Percentiles rank a stretch among this genome's conserved stretches.
These are phyloP conservation scores for Xestia c-nigrum DNA, from an alignment of 2,888 invertebrate genomes.

Conservation along the genomic window DNA sequence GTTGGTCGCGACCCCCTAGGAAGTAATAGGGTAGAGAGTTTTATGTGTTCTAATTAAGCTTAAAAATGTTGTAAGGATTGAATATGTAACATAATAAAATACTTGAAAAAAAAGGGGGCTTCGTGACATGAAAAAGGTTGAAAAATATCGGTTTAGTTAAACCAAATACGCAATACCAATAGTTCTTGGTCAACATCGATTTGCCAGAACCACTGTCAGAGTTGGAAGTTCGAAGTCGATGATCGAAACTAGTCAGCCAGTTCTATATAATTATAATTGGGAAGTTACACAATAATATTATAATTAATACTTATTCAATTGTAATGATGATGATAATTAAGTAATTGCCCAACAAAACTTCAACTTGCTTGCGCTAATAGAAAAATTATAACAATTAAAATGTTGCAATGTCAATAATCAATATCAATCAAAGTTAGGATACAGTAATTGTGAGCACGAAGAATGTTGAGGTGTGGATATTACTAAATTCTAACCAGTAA, in stretches of 20 bases:
- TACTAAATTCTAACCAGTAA: conserved; percentile 25
- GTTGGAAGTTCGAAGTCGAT: background rate
- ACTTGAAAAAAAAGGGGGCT: no score
- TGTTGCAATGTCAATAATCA: conserved; percentile 35
- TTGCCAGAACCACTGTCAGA: background rate
- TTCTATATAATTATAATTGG: background rate
- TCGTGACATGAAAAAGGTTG: no score
- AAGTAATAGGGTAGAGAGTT: no score
- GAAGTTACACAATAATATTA: background rate
- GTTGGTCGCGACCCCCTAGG: no score
- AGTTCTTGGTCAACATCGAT: background rate
- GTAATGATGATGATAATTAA: background rate
- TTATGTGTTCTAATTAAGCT: no score
- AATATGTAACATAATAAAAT: no score
- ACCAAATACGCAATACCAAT: background rate
- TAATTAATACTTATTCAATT: background rate
- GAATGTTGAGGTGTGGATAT: conserved; percentile 42
- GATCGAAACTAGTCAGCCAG: background rate
- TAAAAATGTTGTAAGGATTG: no score
- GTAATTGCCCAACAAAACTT: background rate
- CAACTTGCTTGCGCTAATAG: background rate
- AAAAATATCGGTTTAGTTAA: background rate
- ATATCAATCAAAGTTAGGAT: conserved; percentile 45
- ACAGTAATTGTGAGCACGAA: conserved; percentile 48
- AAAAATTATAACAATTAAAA: conserved; percentile 7